Evolutionary conservation across 2,113 vertebrate genomes (phyloP), one percentile per base, ranked within the genome.

Genomic region (Albula goreensis): DNA sequence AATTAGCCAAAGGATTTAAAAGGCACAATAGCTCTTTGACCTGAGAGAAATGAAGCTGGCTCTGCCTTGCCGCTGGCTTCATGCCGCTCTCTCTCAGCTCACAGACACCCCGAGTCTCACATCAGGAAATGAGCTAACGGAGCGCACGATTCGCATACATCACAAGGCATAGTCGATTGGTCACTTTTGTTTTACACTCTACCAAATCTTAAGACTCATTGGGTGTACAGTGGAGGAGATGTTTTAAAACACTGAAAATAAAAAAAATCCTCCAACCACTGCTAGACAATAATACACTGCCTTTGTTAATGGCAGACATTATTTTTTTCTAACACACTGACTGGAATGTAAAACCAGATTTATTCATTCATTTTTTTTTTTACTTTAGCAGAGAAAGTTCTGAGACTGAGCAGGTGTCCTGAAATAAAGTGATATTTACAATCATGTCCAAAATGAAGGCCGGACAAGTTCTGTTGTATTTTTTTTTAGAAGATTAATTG

Each of bases 81-180:
- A 50, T 80, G 5, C 81, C 74, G 83, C 83, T 85, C 80, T 85
- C 79, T 79, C 70, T 82, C 63, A 48, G 13, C 74, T 63, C 70
- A 48, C 57, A 85, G 87, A 82, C 85, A 82, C 56, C 48, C 63
- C 41, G 51, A 51, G 66, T 83, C 53, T 85, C 80, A 82, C 83
- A 77, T 85, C 84, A 85, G 87, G 87, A 88, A 88, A 80, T 85
- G 80, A 66, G 84, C 81, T 85, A 88, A 85, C 80, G 53, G 81
- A 82, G 41, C 79, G 41, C 80, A 56, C 63, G 84, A 52, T 88
- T 78, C 57, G 19, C 22, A n/a, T 5, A 60, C 19, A 86, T 86
- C 31, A n/a, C 79, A 9, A n/a, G 48, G 48, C 48, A 25, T 22
- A 25, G 48, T 53, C 13, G 13, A 25, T 50, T 51, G 77, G 74